Evolutionary conservation across 2,888 invertebrate genomes (phyloP).

Genomic region (Chromoteleia sp.): DNA sequence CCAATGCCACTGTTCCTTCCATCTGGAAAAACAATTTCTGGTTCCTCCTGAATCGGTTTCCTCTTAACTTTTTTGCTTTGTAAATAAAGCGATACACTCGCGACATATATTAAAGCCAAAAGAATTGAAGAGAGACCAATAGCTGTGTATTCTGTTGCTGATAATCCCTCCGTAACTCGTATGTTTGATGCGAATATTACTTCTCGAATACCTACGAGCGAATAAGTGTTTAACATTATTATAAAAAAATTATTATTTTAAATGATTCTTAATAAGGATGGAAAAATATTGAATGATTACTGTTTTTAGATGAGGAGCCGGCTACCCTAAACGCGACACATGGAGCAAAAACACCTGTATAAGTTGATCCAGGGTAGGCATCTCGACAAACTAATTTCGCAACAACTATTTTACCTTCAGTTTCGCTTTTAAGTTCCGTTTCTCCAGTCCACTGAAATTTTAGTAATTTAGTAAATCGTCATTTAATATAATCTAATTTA

Average conservation of each 20-base stretch:
- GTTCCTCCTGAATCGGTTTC: conserved; percentile 73
- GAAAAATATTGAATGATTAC: conserved; percentile 82
- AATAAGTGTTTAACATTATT: not conserved
- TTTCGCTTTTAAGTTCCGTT: conserved; percentile 89
- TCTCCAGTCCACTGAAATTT: conserved; percentile 92
- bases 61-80: conserved; percentile 89
- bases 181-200: conserved; percentile 89
- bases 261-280: not conserved
- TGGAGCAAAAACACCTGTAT: conserved; percentile 89
- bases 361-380: conserved; percentile 85
- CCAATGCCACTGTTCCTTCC: conserved; percentile 87
- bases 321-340: conserved; percentile 95
- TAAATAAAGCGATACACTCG: conserved; percentile 93
- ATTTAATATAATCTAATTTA: not conserved
- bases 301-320: conserved; percentile 90
- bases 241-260: not conserved
- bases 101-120: conserved; percentile 94
- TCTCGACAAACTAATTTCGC: conserved; percentile 93
- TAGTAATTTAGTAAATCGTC: too few relatives aligned
- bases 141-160: conserved; percentile 92
- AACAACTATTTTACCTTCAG: conserved; percentile 93
- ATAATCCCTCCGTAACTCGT: conserved; percentile 87
- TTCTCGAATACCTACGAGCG: conserved; percentile 89
- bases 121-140: conserved; percentile 93
- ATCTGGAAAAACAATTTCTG: conserved; percentile 82